A percentile compares a stretch with the other conserved stretches of the same genome.
These are phyloP conservation scores for Lucifuga dentata DNA, from an alignment of 2,113 vertebrate genomes.

Conservation along the genomic window DNA sequence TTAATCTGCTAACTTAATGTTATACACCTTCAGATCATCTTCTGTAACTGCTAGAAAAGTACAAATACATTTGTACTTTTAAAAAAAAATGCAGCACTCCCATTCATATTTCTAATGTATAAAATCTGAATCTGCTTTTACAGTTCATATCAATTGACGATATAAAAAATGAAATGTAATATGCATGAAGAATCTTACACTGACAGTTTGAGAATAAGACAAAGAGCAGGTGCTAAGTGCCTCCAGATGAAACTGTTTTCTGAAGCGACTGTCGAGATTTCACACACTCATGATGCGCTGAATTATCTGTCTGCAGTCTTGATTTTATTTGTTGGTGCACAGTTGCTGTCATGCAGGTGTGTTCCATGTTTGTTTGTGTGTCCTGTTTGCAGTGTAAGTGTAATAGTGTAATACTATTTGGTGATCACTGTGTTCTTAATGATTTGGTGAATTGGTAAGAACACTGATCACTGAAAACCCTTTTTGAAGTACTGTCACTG, in stretches of 20 bases:
- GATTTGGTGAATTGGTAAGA: neutral
- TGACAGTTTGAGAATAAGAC: neutral
- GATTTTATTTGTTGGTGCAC: neutral
- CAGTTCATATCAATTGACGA: neutral
- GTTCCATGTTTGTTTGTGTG: conserved; percentile 17
- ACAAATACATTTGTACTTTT: neutral
- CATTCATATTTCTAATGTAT: neutral
- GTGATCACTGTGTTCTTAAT: neutral
- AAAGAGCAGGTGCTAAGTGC: conserved; percentile 31
- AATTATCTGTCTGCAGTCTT: neutral
- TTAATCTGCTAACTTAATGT: neutral
- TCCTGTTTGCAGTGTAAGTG: neutral
- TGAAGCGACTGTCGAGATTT: conserved; percentile 20
- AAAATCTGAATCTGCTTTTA: neutral
- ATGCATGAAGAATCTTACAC: too few species aligned
- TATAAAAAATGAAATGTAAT: too few species aligned
- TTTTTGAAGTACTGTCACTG: too few species aligned
- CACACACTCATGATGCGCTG: conserved; percentile 27
- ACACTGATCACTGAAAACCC: too few species aligned
- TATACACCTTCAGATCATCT: neutral
- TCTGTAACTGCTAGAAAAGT: too few species aligned
- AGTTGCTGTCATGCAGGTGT: conserved; percentile 6
- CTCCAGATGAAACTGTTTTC: conserved; percentile 14
- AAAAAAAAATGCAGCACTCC: neutral
- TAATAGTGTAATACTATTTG: neutral